phyloP scores from a whole-genome alignment of 2,888 invertebrate genomes.

The Chloroclystis v-ata region DNA sequence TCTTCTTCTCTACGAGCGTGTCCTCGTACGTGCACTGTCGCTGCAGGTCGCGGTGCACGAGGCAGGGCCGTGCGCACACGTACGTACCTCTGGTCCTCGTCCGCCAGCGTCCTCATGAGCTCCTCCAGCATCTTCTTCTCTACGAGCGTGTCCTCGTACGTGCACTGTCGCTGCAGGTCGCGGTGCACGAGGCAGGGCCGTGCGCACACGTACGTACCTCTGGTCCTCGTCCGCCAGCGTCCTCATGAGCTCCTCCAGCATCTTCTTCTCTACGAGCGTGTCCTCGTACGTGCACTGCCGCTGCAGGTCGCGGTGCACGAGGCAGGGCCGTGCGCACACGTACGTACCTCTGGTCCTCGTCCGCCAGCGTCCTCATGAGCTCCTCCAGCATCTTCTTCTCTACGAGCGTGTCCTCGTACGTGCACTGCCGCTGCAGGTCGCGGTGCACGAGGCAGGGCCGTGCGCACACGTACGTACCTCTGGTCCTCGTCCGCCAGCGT shows the following conservation, averaged over 20 bases:
- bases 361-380: constrained; percentile 76
- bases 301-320: constrained; percentile 71
- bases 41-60: constrained; percentile 71
- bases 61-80: constrained; percentile 76
- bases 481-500: constrained; percentile 81
- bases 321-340: constrained; percentile 68
- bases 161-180: constrained; percentile 68
- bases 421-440: constrained; percentile 68
- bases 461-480: constrained; percentile 63
- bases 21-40: constrained; percentile 77
- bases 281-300: constrained; percentile 77
- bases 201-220: constrained; percentile 70
- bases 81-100: constrained; percentile 76
- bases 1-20: constrained; percentile 78
- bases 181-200: constrained; percentile 74
- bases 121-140: constrained; percentile 82
- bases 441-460: constrained; percentile 74
- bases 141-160: constrained; percentile 76
- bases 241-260: constrained; percentile 79
- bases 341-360: constrained; percentile 78
- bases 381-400: constrained; percentile 82
- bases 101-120: constrained; percentile 76
- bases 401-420: constrained; percentile 76
- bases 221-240: constrained; percentile 80
- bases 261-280: constrained; percentile 78